Percentiles rank a stretch among this genome's conserved stretches.
Evolutionary conservation across 2,888 invertebrate genomes (phyloP).

Genomic region (Copidosoma aretas): DNA sequence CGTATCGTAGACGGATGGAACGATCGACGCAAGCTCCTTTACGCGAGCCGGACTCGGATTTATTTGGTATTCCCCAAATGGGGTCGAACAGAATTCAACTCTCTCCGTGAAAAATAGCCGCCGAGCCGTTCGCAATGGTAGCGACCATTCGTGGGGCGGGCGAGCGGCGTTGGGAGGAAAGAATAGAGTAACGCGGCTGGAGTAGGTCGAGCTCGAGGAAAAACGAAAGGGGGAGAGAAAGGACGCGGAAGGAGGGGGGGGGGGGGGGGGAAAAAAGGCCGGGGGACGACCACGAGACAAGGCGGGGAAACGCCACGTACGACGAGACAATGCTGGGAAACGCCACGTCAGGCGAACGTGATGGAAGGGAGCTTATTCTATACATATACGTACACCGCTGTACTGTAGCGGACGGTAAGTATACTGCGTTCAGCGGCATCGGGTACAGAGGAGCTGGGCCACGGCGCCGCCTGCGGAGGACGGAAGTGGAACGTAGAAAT

Average conservation of each 20-base stretch:
- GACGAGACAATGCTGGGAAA: constrained; percentile 38
- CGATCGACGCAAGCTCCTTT: too few relatives aligned
- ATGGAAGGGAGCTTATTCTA: constrained; percentile 41
- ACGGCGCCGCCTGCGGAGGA: constrained; percentile 20
- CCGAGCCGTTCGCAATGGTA: too few relatives aligned
- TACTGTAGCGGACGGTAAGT: too few relatives aligned
- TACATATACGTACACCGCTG: too few relatives aligned
- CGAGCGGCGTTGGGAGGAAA: background rate
- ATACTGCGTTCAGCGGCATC: too few relatives aligned
- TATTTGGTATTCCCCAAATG: too few relatives aligned
- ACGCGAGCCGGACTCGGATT: too few relatives aligned
- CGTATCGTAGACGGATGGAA: too few relatives aligned
- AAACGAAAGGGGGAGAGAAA: constrained; percentile 9
- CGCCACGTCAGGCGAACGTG: constrained; percentile 42
- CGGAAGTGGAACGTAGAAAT: constrained; percentile 47
- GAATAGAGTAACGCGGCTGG: constrained; percentile 13
- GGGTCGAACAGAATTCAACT: too few relatives aligned
- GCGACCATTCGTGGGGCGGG: constrained; percentile 19
- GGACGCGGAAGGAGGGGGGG: background rate
- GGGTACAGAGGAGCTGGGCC: too few relatives aligned
- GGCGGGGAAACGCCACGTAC: too few relatives aligned
- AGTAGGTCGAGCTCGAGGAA: background rate
- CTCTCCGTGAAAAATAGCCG: constrained; percentile 15
- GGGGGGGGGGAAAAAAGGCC: background rate
- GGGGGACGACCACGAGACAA: constrained; percentile 16